Percentiles rank a stretch among this genome's conserved stretches.
Conservation (phyloP, 1,140 invertebrate species). For the Arctopsyche grandis region DNA sequence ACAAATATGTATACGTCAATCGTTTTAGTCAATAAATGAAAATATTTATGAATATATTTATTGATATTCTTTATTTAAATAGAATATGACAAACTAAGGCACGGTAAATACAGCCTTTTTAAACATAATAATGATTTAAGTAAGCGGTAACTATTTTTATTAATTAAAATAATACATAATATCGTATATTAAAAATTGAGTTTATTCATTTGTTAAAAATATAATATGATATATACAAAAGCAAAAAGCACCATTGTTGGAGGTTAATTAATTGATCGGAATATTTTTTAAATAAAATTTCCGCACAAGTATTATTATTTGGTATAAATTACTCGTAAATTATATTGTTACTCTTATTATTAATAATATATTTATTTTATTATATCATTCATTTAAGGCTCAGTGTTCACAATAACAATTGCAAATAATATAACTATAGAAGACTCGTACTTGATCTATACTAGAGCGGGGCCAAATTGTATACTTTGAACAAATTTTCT, state of each 20-base stretch:
- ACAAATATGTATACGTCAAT: too few species aligned
- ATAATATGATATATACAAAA: constrained; percentile 7
- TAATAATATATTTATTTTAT: too few species aligned
- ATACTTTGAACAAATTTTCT: background rate
- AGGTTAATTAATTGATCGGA: constrained; percentile 2
- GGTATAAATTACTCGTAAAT: background rate
- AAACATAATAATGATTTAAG: background rate
- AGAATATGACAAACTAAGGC: constrained; percentile 12
- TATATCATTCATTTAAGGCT: too few species aligned
- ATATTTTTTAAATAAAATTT: background rate
- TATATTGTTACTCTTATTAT: too few species aligned
- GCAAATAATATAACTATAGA: background rate
- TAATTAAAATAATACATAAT: constrained; percentile 1
- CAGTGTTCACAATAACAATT: too few species aligned
- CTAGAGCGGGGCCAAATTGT: too few species aligned
- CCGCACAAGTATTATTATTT: background rate
- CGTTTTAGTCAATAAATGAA: too few species aligned
- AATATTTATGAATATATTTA: background rate
- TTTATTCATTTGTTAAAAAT: background rate
- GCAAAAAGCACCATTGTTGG: constrained; percentile 12
- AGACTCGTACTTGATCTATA: constrained; percentile 8
- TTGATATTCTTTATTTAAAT: background rate
- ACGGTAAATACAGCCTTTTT: constrained; percentile 23
- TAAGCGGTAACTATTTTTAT: constrained; percentile 23
- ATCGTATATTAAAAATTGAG: background rate